Percentiles rank a stretch among this genome's conserved stretches.
These are phyloP conservation scores for Candidula unifasciata DNA, from an alignment of 2,888 invertebrate genomes.

Conservation along the genomic window DNA sequence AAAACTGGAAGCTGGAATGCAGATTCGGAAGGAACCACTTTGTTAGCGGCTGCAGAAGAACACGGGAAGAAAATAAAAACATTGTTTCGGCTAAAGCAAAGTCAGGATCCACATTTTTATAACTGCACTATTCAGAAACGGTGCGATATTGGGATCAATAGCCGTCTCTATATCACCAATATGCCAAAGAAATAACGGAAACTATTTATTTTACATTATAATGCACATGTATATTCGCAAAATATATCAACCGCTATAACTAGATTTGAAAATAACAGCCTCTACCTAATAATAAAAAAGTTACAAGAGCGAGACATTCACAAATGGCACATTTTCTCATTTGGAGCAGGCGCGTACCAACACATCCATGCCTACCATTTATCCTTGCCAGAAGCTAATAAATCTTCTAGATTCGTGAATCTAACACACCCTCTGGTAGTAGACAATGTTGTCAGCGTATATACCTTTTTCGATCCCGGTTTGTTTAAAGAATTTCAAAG, in stretches of 20 bases:
- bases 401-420: neutral
- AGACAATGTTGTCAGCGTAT: neutral
- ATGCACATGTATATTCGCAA: too few relatives aligned
- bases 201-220: neutral
- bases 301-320: neutral
- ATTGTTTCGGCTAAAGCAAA: conserved; percentile 1
- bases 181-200: neutral
- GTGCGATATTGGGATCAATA: conserved; percentile 7
- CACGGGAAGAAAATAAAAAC: neutral
- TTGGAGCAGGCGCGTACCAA: neutral
- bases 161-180: too few relatives aligned
- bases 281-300: too few relatives aligned
- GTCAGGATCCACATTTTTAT: neutral
- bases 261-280: too few relatives aligned
- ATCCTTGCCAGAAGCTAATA: conserved; percentile 18
- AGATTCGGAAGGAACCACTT: too few relatives aligned
- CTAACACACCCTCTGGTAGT: neutral
- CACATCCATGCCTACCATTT: conserved; percentile 21
- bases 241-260: too few relatives aligned
- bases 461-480: neutral
- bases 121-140: neutral
- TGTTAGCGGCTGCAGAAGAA: neutral
- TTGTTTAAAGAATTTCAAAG: neutral
- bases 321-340: conserved; percentile 15
- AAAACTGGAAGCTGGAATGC: too few relatives aligned